Percentiles rank a stretch among this genome's conserved stretches.
phyloP scores from a whole-genome alignment of 2,797 vertebrate species.

The Ibycter americanus region DNA sequence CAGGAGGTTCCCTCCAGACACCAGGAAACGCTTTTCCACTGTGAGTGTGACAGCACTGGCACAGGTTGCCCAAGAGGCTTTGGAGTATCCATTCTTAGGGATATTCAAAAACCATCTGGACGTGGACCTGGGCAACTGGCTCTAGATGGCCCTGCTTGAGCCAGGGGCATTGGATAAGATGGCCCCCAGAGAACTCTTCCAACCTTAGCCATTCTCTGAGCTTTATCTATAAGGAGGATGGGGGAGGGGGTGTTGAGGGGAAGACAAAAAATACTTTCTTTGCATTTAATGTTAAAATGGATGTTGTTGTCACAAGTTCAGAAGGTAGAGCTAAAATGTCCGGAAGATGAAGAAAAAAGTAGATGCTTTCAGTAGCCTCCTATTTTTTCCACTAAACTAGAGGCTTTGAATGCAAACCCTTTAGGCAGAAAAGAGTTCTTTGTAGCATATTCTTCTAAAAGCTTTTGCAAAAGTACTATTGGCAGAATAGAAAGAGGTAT shows the following conservation, averaged over 20 bases:
- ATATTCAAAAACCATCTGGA: neutral
- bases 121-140: neutral
- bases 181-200: neutral
- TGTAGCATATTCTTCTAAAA: neutral
- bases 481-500: neutral
- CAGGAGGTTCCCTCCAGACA: neutral
- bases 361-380: neutral
- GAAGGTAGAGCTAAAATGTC: neutral
- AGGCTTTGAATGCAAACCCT: neutral
- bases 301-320: neutral
- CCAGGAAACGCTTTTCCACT: neutral
- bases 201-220: neutral
- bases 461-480: neutral
- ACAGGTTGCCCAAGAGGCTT: neutral
- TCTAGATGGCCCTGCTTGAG: neutral
- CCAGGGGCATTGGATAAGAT: neutral
- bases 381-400: neutral
- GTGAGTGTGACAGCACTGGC: neutral
- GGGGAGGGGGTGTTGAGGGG: neutral
- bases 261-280: neutral
- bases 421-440: neutral
- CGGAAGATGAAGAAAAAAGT: neutral
- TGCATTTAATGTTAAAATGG: neutral
- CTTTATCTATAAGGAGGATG: accelerated
- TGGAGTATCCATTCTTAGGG: neutral